A percentile compares a stretch with the other conserved stretches of the same genome.
phyloP scores from a whole-genome alignment of 2,888 invertebrate species.

The Clanis bilineata region DNA sequence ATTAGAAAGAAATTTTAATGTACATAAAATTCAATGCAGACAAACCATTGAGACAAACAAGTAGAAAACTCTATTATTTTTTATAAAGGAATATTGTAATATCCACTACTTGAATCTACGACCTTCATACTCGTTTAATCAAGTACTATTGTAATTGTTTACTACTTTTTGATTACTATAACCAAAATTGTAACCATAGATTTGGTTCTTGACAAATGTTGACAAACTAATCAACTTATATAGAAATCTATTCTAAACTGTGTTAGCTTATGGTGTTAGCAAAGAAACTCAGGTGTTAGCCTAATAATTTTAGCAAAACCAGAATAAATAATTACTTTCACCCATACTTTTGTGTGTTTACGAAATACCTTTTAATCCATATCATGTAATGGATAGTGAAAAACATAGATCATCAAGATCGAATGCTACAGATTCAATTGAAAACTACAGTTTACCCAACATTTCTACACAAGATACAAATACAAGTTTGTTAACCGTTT shows the following conservation, averaged over 20 bases:
- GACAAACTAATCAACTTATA: background rate
- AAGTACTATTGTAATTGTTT: too few species aligned
- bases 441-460: constrained; percentile 47
- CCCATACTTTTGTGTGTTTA: background rate
- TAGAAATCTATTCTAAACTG: background rate
- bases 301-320: background rate
- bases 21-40: too few species aligned
- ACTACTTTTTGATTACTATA: background rate
- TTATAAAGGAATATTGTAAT: too few species aligned
- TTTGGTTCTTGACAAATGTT: background rate
- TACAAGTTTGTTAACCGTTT: background rate
- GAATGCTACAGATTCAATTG: constrained; percentile 46
- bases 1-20: too few species aligned
- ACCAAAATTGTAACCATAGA: background rate
- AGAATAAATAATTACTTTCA: background rate
- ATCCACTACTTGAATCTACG: too few species aligned
- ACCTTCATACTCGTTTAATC: too few species aligned
- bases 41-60: too few species aligned
- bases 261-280: too few species aligned
- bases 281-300: too few species aligned
- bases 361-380: background rate
- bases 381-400: background rate
- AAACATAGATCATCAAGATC: constrained; percentile 24
- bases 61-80: too few species aligned
- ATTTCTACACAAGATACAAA: constrained; percentile 30